Percentiles rank a stretch among this genome's conserved stretches.
Evolutionary conservation across 2,113 vertebrate genomes (phyloP).

Genomic region (Rattus norvegicus): GRCr8 NC_086025.1:64125501-64126000

Average conservation of each 20-base stretch:
- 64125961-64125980: too few relatives aligned
- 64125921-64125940: constrained; percentile 1
- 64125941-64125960: background rate
- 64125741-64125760: constrained; percentile 36
- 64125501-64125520: constrained; percentile 34
- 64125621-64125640: constrained; percentile 62
- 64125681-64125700: constrained; percentile 53
- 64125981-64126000: background rate
- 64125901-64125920: background rate
- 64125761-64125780: background rate
- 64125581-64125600: constrained; percentile 16
- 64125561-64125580: constrained; percentile 56
- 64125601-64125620: constrained; percentile 62
- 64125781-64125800: background rate
- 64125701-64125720: background rate
- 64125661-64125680: constrained; percentile 66
- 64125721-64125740: background rate
- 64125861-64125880: constrained; percentile 28
- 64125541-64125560: background rate
- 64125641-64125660: background rate
- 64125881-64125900: background rate
- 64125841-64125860: background rate
- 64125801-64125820: background rate
- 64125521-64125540: constrained; percentile 61
- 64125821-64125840: background rate